Evolutionary conservation across 2,113 vertebrate species (phyloP), one percentile per base, ranked within the genome.

Genomic region (Psittacara wagleri): DNA sequence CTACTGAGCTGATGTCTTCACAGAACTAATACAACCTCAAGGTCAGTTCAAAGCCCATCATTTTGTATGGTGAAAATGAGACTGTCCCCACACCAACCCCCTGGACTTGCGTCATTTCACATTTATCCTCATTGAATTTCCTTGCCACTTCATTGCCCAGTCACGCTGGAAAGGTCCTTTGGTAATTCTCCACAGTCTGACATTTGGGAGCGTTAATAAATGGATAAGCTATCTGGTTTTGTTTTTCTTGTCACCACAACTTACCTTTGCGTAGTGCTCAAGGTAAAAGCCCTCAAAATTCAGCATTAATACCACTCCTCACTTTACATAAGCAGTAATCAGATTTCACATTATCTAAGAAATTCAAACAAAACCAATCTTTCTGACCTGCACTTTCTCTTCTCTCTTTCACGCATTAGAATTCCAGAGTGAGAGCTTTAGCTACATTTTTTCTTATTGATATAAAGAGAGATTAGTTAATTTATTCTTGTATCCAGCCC

Each of bases 101-200:
- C 16, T 2, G 3, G 20, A 14, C 54, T 55, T 29, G 35, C 0
- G 3, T 91, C 93, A 95, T 69, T 86, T 84, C 73, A 63, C 84
- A 78, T 92, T 95, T 84, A 77, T 83, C 77, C 55, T 95, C 74
- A 59, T 3, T 80, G 74, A 54, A 84, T 78, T 91, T 84, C 86
- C 41, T 80, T 75, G 68, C 51, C 37, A 52, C 77, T 77, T 74
- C 84, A 67, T 13, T 81, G 64, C 90, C 64, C 89, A 78, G 83
- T 70, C 89, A 92, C 0, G 11, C 84, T 70, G 84, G 73, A 75
- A 72, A 94, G 52, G 61, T 92, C 90, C 81, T 91, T 67, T 0
- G 0, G 87, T 61, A 88, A 24, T 62, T 91, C 62, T 67, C 59
- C 64, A 17, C 17, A 67, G 89, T 10, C 44, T 70, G 84, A 86